Conservation (phyloP, 2,888 invertebrate species). For the Merodon equestris region DNA sequence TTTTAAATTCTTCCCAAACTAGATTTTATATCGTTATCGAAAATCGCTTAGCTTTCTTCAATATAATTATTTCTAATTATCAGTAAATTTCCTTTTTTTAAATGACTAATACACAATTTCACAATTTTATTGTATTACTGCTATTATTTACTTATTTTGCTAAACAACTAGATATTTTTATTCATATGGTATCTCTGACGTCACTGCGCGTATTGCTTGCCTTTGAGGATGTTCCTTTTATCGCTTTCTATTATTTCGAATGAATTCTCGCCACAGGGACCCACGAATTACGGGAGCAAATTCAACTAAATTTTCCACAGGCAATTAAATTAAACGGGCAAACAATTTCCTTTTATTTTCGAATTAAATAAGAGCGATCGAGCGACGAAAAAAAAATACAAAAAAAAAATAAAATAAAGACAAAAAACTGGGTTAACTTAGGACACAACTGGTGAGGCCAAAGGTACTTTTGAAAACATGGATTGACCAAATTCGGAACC, state of each 20-base stretch:
- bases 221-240: neutral
- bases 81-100: neutral
- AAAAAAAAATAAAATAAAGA: neutral
- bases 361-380: too few relatives aligned
- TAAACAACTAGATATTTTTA: neutral
- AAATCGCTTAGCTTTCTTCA: neutral
- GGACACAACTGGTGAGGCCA: too few relatives aligned
- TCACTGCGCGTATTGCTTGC: conserved; percentile 20
- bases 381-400: too few relatives aligned
- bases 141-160: neutral
- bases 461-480: conserved; percentile 9
- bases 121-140: conserved; percentile 14
- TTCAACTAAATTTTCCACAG: conserved; percentile 1
- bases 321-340: neutral
- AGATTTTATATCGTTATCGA: neutral
- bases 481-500: conserved; percentile 13
- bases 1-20: conserved; percentile 22
- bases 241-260: too few relatives aligned
- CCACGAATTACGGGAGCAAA: neutral
- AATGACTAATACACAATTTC: neutral
- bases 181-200: conserved; percentile 42
- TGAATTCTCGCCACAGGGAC: too few relatives aligned
- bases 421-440: neutral
- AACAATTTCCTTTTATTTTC: too few relatives aligned
- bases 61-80: neutral